These are phyloP conservation scores for Fragum whitleyi DNA, from an alignment of 2,888 invertebrate species.

Conservation along the genomic window DNA sequence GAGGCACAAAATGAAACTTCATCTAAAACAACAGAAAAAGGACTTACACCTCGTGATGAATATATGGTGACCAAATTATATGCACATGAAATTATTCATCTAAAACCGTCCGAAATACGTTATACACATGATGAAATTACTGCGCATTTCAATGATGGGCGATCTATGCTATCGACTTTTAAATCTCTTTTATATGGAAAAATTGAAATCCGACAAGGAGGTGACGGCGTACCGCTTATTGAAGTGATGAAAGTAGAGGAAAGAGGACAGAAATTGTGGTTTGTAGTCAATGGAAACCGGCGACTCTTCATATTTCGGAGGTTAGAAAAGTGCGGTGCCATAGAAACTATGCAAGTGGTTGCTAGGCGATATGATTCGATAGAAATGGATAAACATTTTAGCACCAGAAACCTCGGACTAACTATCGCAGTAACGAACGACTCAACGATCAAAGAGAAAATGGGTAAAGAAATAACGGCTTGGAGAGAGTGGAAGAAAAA, in stretches of 20 bases:
- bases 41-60: slow-evolving; percentile 58
- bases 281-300: slow-evolving; percentile 65
- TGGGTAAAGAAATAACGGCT: slow-evolving; percentile 43
- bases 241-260: slow-evolving; percentile 61
- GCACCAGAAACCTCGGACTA: slow-evolving; percentile 58
- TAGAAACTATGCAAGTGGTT: slow-evolving; percentile 62
- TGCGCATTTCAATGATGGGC: slow-evolving; percentile 61
- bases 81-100: slow-evolving; percentile 53
- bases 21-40: slow-evolving; percentile 47
- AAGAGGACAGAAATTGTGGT: slow-evolving; percentile 49
- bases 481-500: slow-evolving; percentile 65
- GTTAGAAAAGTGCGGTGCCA: slow-evolving; percentile 58
- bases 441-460: slow-evolving; percentile 47
- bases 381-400: slow-evolving; percentile 67
- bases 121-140: slow-evolving; percentile 64
- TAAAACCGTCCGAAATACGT: slow-evolving; percentile 59
- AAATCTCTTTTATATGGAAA: slow-evolving; percentile 50
- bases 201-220: slow-evolving; percentile 57
- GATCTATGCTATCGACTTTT: slow-evolving; percentile 58
- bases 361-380: slow-evolving; percentile 61
- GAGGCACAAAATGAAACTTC: slow-evolving; percentile 12
- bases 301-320: slow-evolving; percentile 56
- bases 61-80: slow-evolving; percentile 65
- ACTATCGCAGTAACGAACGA: slow-evolving; percentile 59
- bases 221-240: slow-evolving; percentile 56